Percentiles rank a stretch among this genome's conserved stretches.
Conservation (phyloP, 2,888 invertebrate species). For the Acrobasis consociella region DNA sequence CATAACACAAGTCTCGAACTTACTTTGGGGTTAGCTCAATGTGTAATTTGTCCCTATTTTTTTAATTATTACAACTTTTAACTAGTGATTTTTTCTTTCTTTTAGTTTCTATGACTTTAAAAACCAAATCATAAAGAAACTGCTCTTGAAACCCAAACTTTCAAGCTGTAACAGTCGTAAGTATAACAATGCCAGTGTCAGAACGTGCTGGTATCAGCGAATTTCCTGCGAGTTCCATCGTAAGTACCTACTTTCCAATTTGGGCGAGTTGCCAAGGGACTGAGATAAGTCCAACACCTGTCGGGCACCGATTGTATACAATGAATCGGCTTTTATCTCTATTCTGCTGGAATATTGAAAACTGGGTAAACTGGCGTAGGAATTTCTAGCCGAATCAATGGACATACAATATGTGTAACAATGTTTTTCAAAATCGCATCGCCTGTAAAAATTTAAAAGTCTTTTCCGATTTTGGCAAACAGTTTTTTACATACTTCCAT, state of each 20-base stretch:
- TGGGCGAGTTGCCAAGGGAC: conserved; percentile 20
- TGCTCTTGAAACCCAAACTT: not conserved
- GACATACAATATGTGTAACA: too few relatives aligned
- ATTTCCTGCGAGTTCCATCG: conserved; percentile 20
- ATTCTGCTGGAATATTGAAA: conserved; percentile 18
- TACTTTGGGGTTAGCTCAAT: too few relatives aligned
- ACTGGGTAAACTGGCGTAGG: not conserved
- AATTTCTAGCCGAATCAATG: not conserved
- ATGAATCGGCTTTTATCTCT: conserved; percentile 9
- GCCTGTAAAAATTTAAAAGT: too few relatives aligned
- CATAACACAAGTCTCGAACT: too few relatives aligned
- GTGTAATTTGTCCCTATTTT: too few relatives aligned
- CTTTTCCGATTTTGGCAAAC: too few relatives aligned
- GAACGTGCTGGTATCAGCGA: conserved; percentile 10
- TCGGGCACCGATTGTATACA: conserved; percentile 15
- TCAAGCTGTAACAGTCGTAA: not conserved
- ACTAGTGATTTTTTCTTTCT: too few relatives aligned
- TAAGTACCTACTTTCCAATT: conserved; percentile 19
- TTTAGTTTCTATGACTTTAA: too few relatives aligned
- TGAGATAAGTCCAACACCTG: conserved; percentile 21
- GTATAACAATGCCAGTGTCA: conserved; percentile 9
- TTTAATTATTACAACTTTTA: too few relatives aligned
- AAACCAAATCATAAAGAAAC: not conserved
- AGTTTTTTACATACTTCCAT: too few relatives aligned
- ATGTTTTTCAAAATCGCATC: too few relatives aligned